Evolutionary conservation across 2,888 invertebrate species (phyloP), one percentile per base, ranked within the genome.

Genomic region (Volucella inanis): DNA sequence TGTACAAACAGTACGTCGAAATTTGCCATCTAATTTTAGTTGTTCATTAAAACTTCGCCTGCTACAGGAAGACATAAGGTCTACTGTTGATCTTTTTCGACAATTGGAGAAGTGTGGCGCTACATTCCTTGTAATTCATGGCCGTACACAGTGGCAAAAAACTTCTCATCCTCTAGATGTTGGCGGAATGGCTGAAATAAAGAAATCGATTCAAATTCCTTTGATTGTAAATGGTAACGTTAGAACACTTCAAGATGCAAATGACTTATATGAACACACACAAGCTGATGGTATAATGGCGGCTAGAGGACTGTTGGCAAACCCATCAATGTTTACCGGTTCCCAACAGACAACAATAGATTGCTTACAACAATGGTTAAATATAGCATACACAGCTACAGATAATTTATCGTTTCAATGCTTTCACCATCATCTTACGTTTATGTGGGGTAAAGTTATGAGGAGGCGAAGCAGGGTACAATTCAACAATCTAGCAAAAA

Each of bases 351-450:
- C 98, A 9, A 96, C 98, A 0, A 70, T 94, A 0, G 93, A 94
- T 61, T 98, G 98, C 92, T 92, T 99, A 1, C 94, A 95, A 91
- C 94, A 96, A 72, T 99, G 98, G 98, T 91, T 96, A 87, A 93
- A 95, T 87, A 94, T 96, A 85, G 95, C 95, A 79, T 93, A 95
- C 78, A 90, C 93, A 54, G 93, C 94, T 31, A 92, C 93, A 86
- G 94, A 96, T 52, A 92, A 91, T 74, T 94, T 96, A 74, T 94
- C 95, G 65, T 98, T 97, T 91, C 95, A 96, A 88, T 95, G 95
- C 90, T 98, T 99, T 89, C 99, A 99, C 92, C 98, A 99, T 91
- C 99, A 99, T 92, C 94, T 99, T 86, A 97, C 98, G 65, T 98
- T 98, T 91, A 99, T 99, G 99, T 93, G 98, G 89, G 97, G 98